Evolutionary conservation across 2,797 vertebrate genomes (phyloP).

Genomic region (Phataginus tricuspis): DNA sequence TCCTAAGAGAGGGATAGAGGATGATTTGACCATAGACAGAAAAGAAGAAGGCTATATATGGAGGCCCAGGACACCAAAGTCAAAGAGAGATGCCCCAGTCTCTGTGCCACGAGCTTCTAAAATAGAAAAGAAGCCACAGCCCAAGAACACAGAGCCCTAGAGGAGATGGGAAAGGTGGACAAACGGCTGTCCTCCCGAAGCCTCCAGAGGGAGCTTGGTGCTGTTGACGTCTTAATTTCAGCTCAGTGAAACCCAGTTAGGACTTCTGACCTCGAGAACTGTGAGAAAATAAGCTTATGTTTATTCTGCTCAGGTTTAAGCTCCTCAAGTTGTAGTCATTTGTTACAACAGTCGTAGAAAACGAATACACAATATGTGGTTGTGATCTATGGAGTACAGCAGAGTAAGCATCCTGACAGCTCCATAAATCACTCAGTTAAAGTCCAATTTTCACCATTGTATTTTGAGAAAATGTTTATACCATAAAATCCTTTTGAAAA

Average conservation of each 20-base stretch:
- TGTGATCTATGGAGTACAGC: not conserved
- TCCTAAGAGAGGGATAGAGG: not conserved
- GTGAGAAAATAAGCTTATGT: not conserved
- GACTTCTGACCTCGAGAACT: not conserved
- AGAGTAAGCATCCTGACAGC: not conserved
- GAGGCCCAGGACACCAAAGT: not conserved
- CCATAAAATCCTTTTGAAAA: not conserved
- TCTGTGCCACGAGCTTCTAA: not conserved
- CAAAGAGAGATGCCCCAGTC: not conserved
- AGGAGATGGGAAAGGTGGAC: not conserved
- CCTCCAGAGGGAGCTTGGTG: not conserved
- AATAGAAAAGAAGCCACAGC: not conserved
- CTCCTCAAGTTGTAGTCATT: too few species aligned
- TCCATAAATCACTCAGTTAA: not conserved
- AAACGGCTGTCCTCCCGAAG: not conserved
- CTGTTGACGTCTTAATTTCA: not conserved
- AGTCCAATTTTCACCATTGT: not conserved
- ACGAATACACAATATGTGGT: too few species aligned
- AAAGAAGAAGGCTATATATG: not conserved
- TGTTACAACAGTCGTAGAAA: not conserved
- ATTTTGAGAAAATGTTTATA: not conserved
- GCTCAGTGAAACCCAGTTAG: not conserved
- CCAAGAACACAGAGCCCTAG: not conserved
- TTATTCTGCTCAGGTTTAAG: not conserved
- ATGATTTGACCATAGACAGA: not conserved